These are phyloP conservation scores for Zaprionus ornatus DNA, from an alignment of 1,140 invertebrate species.

Conservation along the genomic window DNA sequence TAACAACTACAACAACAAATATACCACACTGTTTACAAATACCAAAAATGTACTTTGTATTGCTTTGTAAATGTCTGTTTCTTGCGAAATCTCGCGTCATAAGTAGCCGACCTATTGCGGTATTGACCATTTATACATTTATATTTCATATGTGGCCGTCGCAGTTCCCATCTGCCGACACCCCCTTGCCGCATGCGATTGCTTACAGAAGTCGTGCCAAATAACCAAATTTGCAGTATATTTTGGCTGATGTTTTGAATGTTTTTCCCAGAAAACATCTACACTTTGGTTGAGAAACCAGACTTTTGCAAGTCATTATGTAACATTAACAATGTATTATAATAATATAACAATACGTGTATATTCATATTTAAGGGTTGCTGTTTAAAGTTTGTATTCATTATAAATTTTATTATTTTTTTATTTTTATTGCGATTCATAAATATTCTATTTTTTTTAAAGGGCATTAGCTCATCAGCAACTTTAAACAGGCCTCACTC, in stretches of 20 bases:
- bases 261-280: background rate
- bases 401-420: background rate
- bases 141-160: constrained; percentile 24
- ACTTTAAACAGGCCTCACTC: background rate
- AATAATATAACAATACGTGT: too few species aligned
- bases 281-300: background rate
- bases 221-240: constrained; percentile 20
- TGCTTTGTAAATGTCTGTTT: constrained; percentile 27
- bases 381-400: background rate
- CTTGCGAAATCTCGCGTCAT: constrained; percentile 53
- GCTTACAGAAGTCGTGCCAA: constrained; percentile 24
- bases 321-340: background rate
- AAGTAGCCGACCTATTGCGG: constrained; percentile 33
- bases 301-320: background rate
- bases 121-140: constrained; percentile 57
- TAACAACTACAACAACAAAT: constrained; percentile 1
- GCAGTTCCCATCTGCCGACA: background rate
- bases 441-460: background rate
- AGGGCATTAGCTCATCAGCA: background rate
- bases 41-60: constrained; percentile 41
- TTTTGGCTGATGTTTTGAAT: constrained; percentile 3
- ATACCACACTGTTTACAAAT: constrained; percentile 24
- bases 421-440: too few species aligned
- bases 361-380: background rate
- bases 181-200: background rate